Percentiles rank a stretch among this genome's conserved stretches.
These are phyloP conservation scores for Psophia crepitans DNA, from an alignment of 2,113 vertebrate species.

Conservation along the genomic window DNA sequence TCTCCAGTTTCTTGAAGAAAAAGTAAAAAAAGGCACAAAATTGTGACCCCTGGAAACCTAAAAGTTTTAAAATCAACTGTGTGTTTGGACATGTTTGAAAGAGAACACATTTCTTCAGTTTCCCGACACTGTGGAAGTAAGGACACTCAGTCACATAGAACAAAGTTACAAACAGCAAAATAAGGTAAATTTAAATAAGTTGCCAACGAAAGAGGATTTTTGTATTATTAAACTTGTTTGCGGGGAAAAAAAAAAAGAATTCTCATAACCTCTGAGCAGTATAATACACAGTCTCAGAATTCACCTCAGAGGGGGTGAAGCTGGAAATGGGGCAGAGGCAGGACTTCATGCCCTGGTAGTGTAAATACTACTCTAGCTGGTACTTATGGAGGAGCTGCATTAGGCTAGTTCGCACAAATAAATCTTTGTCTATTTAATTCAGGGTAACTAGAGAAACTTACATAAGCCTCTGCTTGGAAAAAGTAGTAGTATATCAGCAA, in stretches of 20 bases:
- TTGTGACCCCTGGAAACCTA: background rate
- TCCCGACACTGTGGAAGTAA: background rate
- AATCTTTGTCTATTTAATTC: background rate
- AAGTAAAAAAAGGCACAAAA: background rate
- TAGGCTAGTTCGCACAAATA: background rate
- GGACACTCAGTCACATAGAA: background rate
- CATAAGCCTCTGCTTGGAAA: background rate
- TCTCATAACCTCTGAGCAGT: background rate
- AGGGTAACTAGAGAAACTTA: background rate
- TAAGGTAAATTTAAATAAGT: background rate
- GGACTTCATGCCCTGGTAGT: rapidly evolving
- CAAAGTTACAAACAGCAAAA: background rate
- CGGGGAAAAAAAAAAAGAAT: background rate
- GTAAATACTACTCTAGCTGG: background rate
- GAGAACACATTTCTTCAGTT: background rate
- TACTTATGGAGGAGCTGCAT: rapidly evolving
- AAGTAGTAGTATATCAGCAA: background rate
- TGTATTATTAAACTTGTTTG: background rate
- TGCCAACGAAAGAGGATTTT: background rate
- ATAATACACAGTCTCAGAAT: background rate
- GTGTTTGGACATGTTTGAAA: background rate
- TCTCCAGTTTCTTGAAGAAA: background rate
- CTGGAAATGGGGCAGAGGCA: background rate
- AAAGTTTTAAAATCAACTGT: background rate
- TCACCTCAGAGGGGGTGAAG: background rate